phyloP scores from a whole-genome alignment of 2,113 vertebrate species.

The Microcebus lehilahytsara region DNA sequence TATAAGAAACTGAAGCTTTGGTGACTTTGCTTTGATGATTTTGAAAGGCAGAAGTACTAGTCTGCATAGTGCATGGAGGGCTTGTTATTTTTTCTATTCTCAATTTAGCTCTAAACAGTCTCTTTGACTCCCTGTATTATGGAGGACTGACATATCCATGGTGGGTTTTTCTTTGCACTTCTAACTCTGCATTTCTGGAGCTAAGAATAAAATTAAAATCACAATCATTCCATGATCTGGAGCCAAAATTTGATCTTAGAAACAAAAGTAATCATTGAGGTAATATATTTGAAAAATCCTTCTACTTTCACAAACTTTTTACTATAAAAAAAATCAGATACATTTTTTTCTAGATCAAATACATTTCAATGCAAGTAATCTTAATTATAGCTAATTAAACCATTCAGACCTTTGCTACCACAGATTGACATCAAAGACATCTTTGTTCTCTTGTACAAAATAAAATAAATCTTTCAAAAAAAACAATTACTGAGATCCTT shows the following conservation, averaged over 20 bases:
- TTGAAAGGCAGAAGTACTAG: neutral
- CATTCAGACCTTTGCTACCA: neutral
- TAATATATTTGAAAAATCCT: neutral
- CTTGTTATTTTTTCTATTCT: neutral
- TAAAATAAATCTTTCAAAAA: neutral
- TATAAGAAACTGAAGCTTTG: neutral
- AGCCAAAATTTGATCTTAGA: constrained; percentile 28
- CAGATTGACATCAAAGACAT: neutral
- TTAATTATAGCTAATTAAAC: neutral
- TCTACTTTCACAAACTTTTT: neutral
- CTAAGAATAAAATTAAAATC: constrained; percentile 8
- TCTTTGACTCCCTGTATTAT: neutral
- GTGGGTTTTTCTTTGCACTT: neutral
- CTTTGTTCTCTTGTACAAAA: neutral
- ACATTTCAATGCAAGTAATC: neutral
- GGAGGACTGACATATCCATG: neutral
- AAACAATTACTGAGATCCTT: neutral
- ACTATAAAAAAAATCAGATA: neutral
- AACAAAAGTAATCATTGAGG: neutral
- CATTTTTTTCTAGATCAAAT: neutral
- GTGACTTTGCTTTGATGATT: neutral
- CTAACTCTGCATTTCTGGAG: neutral
- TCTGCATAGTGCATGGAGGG: neutral
- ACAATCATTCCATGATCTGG: neutral
- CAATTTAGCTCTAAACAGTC: neutral